Evolutionary conservation across 2,888 invertebrate genomes (phyloP).

Genomic region (Andrena praecox): DNA sequence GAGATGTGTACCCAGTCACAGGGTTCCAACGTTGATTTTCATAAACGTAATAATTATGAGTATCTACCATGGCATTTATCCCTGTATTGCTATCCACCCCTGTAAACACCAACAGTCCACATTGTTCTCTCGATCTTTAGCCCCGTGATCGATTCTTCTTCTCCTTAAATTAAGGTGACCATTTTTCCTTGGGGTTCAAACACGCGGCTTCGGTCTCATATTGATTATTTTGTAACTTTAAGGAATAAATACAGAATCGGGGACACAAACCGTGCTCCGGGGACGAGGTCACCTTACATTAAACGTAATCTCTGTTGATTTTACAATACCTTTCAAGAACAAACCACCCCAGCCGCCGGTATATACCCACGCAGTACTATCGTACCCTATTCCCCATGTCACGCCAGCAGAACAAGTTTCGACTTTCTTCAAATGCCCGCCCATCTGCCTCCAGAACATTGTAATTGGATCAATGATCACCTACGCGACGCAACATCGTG

Average conservation of each 20-base stretch:
- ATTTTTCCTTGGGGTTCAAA: too few species aligned
- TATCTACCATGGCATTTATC: constrained; percentile 92
- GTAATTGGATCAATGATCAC: constrained; percentile 90
- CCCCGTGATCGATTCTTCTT: too few species aligned
- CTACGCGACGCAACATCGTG: constrained; percentile 87
- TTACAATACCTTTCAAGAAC: constrained; percentile 88
- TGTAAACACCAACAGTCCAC: constrained; percentile 61
- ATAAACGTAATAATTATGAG: constrained; percentile 94
- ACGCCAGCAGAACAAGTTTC: constrained; percentile 92
- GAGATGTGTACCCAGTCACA: constrained; percentile 94
- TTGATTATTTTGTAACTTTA: too few species aligned
- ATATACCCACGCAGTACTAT: constrained; percentile 95
- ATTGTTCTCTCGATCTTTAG: background rate
- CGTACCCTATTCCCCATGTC: constrained; percentile 96
- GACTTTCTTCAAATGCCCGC: constrained; percentile 93
- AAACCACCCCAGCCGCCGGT: constrained; percentile 96
- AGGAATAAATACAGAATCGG: too few species aligned
- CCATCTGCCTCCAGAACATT: constrained; percentile 94
- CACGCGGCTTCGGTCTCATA: too few species aligned
- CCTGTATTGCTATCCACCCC: constrained; percentile 87
- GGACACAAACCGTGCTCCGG: too few species aligned
- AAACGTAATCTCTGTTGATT: background rate
- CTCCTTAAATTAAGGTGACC: too few species aligned
- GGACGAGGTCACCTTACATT: too few species aligned
- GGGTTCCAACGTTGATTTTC: constrained; percentile 99